Base-by-base conservation (phyloP, 2,888 invertebrate species). In the Cheilosia vulpina region DNA sequence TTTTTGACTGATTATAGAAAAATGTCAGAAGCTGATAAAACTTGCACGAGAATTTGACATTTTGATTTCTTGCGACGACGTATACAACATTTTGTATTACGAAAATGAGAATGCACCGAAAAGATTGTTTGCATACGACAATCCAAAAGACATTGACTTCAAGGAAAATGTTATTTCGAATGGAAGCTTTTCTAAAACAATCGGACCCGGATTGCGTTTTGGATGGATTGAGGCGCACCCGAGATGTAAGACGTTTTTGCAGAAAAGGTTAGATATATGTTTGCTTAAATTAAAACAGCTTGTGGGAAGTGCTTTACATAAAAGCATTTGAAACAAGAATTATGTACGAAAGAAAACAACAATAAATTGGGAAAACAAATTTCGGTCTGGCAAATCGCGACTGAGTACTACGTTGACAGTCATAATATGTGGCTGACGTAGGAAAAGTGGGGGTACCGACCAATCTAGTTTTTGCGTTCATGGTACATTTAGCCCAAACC, bases 211-310 rank as follows among this genome's bases (percentile, higher is more conserved):
- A 0, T 88, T 95, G 17, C 92, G 95, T 15, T 89, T 94, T n/a
- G 95, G 95, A 4, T 95, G 95, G 95, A 90, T 95, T 34, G 95
- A 95, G 89, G 93, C 93, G 21, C 93, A 93, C 2, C 89, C 92
- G 2, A 90, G 92, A 27, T 84, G 93, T 15, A 92, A 92, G 45
- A 89, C 90, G 1, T 88, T 91, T 38, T 87, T 94, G 3, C 90
- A 91, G 69, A 68, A 93, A 88, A 91, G 90, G 81, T 63, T 38
- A 38, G 34, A 38, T 38, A 38, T 38, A 11, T 38, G 4, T 13
- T 9, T 38, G 11, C 13, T 38, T 38, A 34, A 34, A 34, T 34
- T 34, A 0, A 34, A 34, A 11, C 11, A 11, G 11, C 11, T 38
- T 38, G 9, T 3, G 11, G 11, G 9, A 11, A 3, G 3, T 9